Percentiles rank a stretch among this genome's conserved stretches.
These are phyloP conservation scores for Podotricha telesiphe DNA, from an alignment of 2,888 invertebrate genomes.

Conservation along the genomic window DNA sequence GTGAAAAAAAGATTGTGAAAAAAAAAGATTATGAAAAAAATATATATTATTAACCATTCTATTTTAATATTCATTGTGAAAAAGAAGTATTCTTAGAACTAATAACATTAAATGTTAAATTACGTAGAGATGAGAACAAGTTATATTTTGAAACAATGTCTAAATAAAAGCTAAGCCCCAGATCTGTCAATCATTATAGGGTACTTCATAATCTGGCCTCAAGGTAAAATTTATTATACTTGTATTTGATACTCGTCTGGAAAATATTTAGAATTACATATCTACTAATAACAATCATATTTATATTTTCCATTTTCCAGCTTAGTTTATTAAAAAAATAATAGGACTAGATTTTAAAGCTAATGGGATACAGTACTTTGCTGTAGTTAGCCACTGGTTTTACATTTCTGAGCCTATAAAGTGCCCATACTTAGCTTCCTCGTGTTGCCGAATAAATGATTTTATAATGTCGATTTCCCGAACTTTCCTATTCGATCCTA, in stretches of 20 bases:
- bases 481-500: too few relatives aligned
- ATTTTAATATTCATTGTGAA: not conserved
- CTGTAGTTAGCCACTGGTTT: too few relatives aligned
- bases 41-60: not conserved
- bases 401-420: too few relatives aligned
- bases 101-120: constrained; percentile 5
- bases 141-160: constrained; percentile 55
- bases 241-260: not conserved
- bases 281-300: not conserved
- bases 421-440: too few relatives aligned
- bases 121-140: constrained; percentile 44
- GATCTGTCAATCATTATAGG: constrained; percentile 58
- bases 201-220: constrained; percentile 6
- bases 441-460: too few relatives aligned
- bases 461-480: too few relatives aligned
- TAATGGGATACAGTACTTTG: too few relatives aligned
- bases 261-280: not conserved
- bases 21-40: too few relatives aligned
- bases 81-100: constrained; percentile 43
- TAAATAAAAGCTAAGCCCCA: constrained; percentile 56
- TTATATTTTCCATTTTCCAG: too few relatives aligned
- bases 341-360: too few relatives aligned
- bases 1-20: too few relatives aligned
- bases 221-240: not conserved
- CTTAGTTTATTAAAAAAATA: too few relatives aligned